These are phyloP conservation scores for Helarctos malayanus DNA, from an alignment of 2,797 vertebrate species.

Conservation along the genomic window DNA sequence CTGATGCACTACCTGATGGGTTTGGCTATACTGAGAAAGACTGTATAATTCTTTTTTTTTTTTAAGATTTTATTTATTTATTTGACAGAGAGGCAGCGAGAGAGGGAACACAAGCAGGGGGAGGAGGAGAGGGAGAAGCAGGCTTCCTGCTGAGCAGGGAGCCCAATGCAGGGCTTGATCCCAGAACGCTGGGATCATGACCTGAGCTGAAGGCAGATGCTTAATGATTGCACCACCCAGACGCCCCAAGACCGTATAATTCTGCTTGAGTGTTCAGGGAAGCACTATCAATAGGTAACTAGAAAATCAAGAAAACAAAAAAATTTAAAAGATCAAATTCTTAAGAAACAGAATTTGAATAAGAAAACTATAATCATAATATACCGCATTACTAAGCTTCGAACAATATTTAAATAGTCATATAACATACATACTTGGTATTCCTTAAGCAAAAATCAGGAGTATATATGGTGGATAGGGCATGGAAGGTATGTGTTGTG, in stretches of 20 bases:
- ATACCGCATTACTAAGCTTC: neutral
- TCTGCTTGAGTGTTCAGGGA: neutral
- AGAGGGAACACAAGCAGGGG: no score
- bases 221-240: no score
- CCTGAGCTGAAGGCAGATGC: no score
- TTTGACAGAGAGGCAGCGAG: no score
- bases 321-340: neutral
- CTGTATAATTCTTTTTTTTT: neutral
- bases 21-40: neutral
- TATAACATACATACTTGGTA: neutral
- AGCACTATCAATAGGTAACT: neutral
- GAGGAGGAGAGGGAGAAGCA: no score
- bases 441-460: neutral
- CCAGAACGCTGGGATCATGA: no score
- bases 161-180: no score
- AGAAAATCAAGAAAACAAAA: neutral
- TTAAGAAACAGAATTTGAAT: neutral
- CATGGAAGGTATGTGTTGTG: neutral
- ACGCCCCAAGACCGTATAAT: neutral
- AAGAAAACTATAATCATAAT: conserved; percentile 8
- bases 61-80: no score
- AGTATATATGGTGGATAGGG: no score
- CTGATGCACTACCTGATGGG: neutral
- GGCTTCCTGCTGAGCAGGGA: no score
- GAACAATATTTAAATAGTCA: neutral